Evolutionary conservation across 2,113 vertebrate genomes (phyloP).

Genomic region (Nannospalax galili): DNA sequence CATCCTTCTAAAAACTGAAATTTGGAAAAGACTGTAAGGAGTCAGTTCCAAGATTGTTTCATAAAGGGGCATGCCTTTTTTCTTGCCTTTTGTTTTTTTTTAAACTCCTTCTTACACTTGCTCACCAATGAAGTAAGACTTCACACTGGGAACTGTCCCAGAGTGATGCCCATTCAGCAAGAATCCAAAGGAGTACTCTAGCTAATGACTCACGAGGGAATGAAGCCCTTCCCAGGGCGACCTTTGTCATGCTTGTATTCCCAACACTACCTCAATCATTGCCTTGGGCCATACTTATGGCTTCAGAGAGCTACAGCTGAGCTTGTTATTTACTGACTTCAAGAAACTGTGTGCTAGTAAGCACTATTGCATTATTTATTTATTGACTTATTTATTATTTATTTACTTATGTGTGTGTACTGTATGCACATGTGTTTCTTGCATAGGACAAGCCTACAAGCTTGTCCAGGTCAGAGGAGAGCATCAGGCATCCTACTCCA

Average conservation of each 20-base stretch:
- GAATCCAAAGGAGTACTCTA: not conserved
- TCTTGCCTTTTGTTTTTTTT: not conserved
- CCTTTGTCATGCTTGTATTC: too few species aligned
- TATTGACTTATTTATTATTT: too few species aligned
- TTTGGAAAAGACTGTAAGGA: not conserved
- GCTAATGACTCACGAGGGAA: not conserved
- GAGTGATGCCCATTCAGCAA: not conserved
- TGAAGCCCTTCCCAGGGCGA: not conserved
- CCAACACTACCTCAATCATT: fast-evolving
- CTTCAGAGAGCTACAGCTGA: not conserved
- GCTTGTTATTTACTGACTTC: not conserved
- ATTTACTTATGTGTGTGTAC: not conserved
- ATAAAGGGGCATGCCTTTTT: not conserved
- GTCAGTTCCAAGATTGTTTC: not conserved
- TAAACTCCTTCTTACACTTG: not conserved
- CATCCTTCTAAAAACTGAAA: not conserved
- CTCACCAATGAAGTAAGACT: not conserved
- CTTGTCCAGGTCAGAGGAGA: not conserved
- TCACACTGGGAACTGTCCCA: fast-evolving
- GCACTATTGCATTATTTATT: not conserved
- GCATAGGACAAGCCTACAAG: not conserved
- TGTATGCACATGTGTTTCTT: too few species aligned
- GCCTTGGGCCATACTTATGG: not conserved
- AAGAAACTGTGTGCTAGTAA: not conserved
- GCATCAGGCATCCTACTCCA: not conserved